A percentile compares a stretch with the other conserved stretches of the same genome.
phyloP scores from a whole-genome alignment of 2,113 vertebrate genomes.

The Brachirus orientalis region DNA sequence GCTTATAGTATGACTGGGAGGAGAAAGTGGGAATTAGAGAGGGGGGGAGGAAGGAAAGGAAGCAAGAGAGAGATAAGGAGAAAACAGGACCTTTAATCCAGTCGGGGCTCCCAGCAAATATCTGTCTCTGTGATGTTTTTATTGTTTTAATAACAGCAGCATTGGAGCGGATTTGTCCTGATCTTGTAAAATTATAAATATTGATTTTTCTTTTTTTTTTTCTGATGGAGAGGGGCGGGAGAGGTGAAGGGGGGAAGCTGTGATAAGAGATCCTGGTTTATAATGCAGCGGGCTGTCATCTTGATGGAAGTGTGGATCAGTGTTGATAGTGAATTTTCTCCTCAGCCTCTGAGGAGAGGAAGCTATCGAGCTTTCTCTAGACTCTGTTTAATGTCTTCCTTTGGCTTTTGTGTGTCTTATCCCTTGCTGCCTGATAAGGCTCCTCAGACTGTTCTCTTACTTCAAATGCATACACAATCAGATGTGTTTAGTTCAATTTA shows the following conservation, averaged over 20 bases:
- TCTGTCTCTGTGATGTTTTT: constrained; percentile 74
- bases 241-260: constrained; percentile 31
- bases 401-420: no score
- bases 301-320: constrained; percentile 53
- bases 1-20: constrained; percentile 66
- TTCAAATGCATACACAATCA: no score
- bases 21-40: constrained; percentile 40
- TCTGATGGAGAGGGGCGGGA: constrained; percentile 9
- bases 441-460: no score
- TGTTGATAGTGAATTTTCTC: constrained; percentile 28
- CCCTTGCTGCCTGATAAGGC: no score
- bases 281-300: constrained; percentile 61
- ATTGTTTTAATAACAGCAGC: constrained; percentile 82
- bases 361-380: no score
- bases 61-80: constrained; percentile 33
- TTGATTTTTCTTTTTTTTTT: constrained; percentile 79
- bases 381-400: constrained; percentile 14
- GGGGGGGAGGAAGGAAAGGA: constrained; percentile 13
- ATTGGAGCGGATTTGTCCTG: constrained; percentile 75
- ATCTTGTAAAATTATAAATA: constrained; percentile 84
- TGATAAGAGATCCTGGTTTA: constrained; percentile 56
- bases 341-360: no score
- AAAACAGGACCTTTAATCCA: constrained; percentile 68
- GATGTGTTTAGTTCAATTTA: no score
- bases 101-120: constrained; percentile 72